phyloP scores from a whole-genome alignment of 2,113 vertebrate genomes.

The Lophura nycthemera region DNA sequence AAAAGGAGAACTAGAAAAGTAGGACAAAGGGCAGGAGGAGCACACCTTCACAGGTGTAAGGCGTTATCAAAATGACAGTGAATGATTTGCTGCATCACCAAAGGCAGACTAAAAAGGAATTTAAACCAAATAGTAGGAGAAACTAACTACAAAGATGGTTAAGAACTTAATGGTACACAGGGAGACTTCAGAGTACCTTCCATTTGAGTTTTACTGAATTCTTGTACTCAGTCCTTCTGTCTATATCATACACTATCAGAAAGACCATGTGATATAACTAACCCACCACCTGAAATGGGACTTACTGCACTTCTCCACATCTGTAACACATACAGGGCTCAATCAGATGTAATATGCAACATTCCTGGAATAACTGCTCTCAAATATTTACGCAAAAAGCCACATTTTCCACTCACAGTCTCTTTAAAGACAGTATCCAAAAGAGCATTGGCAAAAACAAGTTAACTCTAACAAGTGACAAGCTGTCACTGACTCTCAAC shows the following conservation, averaged over 20 bases:
- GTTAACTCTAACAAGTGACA: background rate
- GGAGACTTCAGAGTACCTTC: background rate
- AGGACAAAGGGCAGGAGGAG: background rate
- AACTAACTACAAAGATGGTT: background rate
- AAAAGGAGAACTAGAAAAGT: background rate
- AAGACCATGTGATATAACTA: background rate
- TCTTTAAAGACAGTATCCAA: background rate
- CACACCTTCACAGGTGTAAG: background rate
- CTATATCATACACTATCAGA: background rate
- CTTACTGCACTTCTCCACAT: background rate
- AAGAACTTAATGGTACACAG: background rate
- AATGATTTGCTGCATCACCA: background rate
- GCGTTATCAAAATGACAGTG: background rate
- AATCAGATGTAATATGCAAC: fast-evolving
- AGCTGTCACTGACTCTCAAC: background rate
- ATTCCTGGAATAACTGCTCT: background rate
- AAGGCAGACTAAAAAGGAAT: background rate
- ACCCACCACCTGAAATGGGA: background rate
- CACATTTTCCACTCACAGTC: background rate
- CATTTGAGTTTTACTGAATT: background rate
- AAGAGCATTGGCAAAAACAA: background rate
- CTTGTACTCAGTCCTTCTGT: background rate
- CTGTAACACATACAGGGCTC: fast-evolving
- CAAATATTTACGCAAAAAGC: background rate
- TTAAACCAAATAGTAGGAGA: background rate